Conservation (phyloP, 2,888 invertebrate genomes). For the Chloroclystis v-ata region DNA sequence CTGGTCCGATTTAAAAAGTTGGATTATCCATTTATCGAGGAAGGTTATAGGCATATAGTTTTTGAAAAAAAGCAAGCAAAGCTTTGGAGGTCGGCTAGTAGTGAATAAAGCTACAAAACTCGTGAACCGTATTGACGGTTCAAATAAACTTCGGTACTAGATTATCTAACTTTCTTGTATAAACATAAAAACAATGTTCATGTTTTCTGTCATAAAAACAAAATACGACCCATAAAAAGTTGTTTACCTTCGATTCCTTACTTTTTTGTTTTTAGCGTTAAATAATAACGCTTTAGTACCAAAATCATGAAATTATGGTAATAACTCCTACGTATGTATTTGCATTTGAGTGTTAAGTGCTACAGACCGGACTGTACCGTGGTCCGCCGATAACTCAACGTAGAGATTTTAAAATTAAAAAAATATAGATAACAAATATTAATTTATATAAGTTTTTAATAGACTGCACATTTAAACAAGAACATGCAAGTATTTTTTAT, state of each 20-base stretch:
- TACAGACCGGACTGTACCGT: neutral
- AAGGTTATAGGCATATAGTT: too few relatives aligned
- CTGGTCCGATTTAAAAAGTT: too few relatives aligned
- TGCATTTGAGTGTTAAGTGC: conserved; percentile 15
- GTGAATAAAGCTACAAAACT: too few relatives aligned
- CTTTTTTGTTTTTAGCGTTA: conserved; percentile 1
- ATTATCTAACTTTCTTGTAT: neutral
- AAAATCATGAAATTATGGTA: conserved; percentile 16
- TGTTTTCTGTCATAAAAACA: conserved; percentile 1
- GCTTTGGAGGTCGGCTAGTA: too few relatives aligned
- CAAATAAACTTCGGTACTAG: neutral
- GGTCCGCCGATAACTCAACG: neutral
- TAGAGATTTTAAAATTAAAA: neutral
- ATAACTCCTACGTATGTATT: conserved; percentile 26
- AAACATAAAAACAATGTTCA: neutral
- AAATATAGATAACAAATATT: neutral
- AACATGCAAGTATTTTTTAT: too few relatives aligned
- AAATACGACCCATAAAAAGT: conserved; percentile 9
- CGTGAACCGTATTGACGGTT: too few relatives aligned
- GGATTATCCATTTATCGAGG: too few relatives aligned
- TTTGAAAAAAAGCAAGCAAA: too few relatives aligned
- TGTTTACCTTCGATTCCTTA: conserved; percentile 8
- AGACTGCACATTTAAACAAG: too few relatives aligned
- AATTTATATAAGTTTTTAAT: too few relatives aligned
- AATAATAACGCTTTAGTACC: conserved; percentile 13